phyloP scores from a whole-genome alignment of 2,797 vertebrate genomes.

The Anabas testudineus region DNA sequence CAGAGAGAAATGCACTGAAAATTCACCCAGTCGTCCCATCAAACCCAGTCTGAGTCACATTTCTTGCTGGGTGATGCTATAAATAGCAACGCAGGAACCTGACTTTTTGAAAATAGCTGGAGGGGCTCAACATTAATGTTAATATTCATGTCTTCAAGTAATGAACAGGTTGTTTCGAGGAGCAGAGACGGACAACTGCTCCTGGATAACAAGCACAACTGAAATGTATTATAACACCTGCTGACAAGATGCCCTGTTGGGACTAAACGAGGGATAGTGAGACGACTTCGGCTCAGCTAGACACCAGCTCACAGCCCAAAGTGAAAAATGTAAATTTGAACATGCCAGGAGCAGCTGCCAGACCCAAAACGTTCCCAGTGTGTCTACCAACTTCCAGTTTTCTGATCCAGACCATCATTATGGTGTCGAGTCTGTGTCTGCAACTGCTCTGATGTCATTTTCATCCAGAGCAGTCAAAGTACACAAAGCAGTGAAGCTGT shows the following conservation, averaged over 20 bases:
- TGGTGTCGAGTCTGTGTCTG: not conserved
- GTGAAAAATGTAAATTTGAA: slow-evolving; percentile 15
- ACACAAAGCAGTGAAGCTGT: not conserved
- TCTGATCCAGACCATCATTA: slow-evolving; percentile 18
- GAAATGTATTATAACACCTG: not conserved
- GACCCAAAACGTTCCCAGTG: not conserved
- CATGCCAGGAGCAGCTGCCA: slow-evolving; percentile 1
- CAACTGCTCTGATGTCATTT: slow-evolving; percentile 6
- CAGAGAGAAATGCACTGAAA: slow-evolving; percentile 15
- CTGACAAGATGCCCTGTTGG: not conserved
- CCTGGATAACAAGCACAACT: not conserved
- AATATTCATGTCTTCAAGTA: not conserved
- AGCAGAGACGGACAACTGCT: slow-evolving; percentile 11
- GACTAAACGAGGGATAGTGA: slow-evolving; percentile 12
- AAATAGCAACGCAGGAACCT: not conserved
- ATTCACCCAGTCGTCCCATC: slow-evolving; percentile 22
- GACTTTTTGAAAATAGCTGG: slow-evolving; percentile 2
- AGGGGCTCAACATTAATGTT: slow-evolving; percentile 10
- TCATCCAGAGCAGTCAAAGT: not conserved
- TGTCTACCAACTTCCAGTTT: not conserved
- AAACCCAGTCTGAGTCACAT: slow-evolving; percentile 16
- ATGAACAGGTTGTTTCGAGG: slow-evolving; percentile 1
- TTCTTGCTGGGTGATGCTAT: not conserved
- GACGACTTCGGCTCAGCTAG: not conserved
- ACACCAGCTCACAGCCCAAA: not conserved